Evolutionary conservation across 2,113 vertebrate species (phyloP), one percentile per base, ranked within the genome.

Genomic region (Chlorodrepanis virens): DNA sequence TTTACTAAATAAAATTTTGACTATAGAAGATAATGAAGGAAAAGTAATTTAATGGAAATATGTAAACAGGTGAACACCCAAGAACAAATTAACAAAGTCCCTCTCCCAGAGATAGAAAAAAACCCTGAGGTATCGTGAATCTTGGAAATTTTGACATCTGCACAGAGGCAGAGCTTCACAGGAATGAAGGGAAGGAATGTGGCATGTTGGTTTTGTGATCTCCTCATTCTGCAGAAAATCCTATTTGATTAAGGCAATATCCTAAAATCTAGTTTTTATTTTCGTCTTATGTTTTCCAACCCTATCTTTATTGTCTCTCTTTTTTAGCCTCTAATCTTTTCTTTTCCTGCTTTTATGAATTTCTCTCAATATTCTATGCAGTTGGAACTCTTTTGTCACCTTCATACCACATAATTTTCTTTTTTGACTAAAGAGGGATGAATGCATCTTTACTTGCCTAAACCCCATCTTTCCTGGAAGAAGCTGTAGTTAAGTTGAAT

Each of bases 81-180:
- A 20, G 24, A 90, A 49, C 0, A 1, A 56, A 35, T 1, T 1
- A 10, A 8, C 33, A 12, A 80, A 47, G 7, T 35, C 20, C 19
- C 9, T 39, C 5, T 49, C 21, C 3, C 2, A 20, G 19, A 5
- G 15, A 6, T 7, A 20, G 7, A 4, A 45, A 35, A 37, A 40
- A 78, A 0, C 5, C 25, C 23, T 14, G 1, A 50, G 4, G 17
- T 20, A 40, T 72, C 11, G 24, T 3, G 6, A 53, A 18, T 18
- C 53, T 24, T 28, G 20, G 50, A 37, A 69, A 67, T 31, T 12
- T 74, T 75, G 14, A 47, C 47, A 74, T 57, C 45, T 44, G n/a
- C 54, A n/a, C 8, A 33, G 63, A 9, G 31, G 13, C 25, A 79
- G 52, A 83, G 15, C 23, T 79, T 80, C 39, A 42, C 23, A n/a